phyloP scores from a whole-genome alignment of 2,888 invertebrate species.

The Melikaiella ostensackeni region DNA sequence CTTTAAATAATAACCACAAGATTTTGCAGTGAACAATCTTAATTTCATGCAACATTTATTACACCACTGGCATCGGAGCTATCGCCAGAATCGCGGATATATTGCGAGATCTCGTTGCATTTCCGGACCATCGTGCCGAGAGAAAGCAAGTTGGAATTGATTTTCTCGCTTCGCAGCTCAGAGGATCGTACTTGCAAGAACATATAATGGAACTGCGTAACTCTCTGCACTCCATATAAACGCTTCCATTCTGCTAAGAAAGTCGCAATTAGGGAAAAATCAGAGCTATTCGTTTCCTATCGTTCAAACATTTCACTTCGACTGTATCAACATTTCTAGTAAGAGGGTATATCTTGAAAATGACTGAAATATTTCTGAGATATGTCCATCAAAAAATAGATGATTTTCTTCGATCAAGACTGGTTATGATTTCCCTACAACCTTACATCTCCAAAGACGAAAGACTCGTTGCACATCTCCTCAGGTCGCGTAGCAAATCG shows the following conservation, averaged over 20 bases:
- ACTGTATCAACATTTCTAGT: no score
- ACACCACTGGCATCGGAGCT: slow-evolving; percentile 46
- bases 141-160: slow-evolving; percentile 69
- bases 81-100: slow-evolving; percentile 39
- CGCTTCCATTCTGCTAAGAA: neutral
- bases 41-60: slow-evolving; percentile 38
- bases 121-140: slow-evolving; percentile 65
- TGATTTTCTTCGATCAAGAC: neutral
- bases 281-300: neutral
- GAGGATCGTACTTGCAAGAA: slow-evolving; percentile 41
- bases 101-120: slow-evolving; percentile 46
- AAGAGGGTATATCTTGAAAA: no score
- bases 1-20: slow-evolving; percentile 8
- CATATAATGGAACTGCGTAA: slow-evolving; percentile 27
- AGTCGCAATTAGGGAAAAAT: neutral
- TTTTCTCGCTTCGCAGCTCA: slow-evolving; percentile 61
- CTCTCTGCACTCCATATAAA: slow-evolving; percentile 15
- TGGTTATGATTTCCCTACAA: neutral
- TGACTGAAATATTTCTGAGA: neutral
- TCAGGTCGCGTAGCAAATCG: slow-evolving; percentile 64
- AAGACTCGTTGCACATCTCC: slow-evolving; percentile 49
- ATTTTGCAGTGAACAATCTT: slow-evolving; percentile 18
- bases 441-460: neutral
- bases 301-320: no score
- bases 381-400: neutral